These are phyloP conservation scores for Dyspetes luteomarginatus DNA, from an alignment of 2,888 invertebrate species.

Conservation along the genomic window DNA sequence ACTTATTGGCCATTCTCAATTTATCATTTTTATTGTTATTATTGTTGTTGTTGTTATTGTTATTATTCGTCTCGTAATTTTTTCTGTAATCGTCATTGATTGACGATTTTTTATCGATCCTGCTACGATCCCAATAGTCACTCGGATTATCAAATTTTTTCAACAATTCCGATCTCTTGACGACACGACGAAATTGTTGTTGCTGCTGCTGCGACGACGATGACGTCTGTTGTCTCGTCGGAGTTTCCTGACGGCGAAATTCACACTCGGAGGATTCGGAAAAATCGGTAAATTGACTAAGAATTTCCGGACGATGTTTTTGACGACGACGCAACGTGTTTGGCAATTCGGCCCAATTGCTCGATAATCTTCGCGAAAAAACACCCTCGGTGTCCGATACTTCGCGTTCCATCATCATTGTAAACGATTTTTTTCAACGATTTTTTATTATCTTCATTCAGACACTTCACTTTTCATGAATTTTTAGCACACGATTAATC, in stretches of 20 bases:
- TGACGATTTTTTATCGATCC: slow-evolving; percentile 67
- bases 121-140: slow-evolving; percentile 53
- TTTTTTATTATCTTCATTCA: not conserved
- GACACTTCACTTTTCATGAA: slow-evolving; percentile 45
- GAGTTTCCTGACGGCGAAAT: slow-evolving; percentile 72
- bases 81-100: slow-evolving; percentile 77
- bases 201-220: slow-evolving; percentile 47
- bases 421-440: slow-evolving; percentile 5
- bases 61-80: slow-evolving; percentile 76
- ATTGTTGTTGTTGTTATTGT: slow-evolving; percentile 67
- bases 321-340: slow-evolving; percentile 81
- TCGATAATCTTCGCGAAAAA: slow-evolving; percentile 77
- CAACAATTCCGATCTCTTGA: slow-evolving; percentile 79
- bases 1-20: slow-evolving; percentile 45
- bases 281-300: slow-evolving; percentile 81
- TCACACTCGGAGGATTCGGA: slow-evolving; percentile 80
- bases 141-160: slow-evolving; percentile 75
- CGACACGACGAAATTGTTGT: slow-evolving; percentile 66
- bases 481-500: slow-evolving; percentile 42
- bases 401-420: slow-evolving; percentile 78
- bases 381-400: slow-evolving; percentile 80
- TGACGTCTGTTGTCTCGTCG: slow-evolving; percentile 50
- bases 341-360: slow-evolving; percentile 83
- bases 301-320: slow-evolving; percentile 80
- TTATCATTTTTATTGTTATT: slow-evolving; percentile 57